Conservation (phyloP, 1,140 invertebrate species). For the Panulirus ornatus region DNA sequence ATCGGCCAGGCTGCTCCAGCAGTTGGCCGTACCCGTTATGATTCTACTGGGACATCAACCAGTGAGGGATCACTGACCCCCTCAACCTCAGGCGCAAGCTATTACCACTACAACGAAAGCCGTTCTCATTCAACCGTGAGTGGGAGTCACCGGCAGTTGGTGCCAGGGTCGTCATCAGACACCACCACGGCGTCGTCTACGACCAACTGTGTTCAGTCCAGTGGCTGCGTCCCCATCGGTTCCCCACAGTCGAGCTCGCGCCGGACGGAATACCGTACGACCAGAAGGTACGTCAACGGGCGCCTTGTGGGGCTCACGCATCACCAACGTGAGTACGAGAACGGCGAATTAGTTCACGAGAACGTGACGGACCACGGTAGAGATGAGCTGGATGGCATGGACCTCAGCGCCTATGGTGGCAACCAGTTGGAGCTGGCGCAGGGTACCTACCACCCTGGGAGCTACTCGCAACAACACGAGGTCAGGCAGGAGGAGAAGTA, state of each 20-base stretch:
- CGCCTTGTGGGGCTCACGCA: slow-evolving; percentile 45
- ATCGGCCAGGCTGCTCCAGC: not conserved
- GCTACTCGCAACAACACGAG: slow-evolving; percentile 62
- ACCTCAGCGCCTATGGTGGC: slow-evolving; percentile 26
- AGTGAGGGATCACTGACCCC: slow-evolving; percentile 26
- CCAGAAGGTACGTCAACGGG: slow-evolving; percentile 47
- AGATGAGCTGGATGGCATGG: slow-evolving; percentile 21
- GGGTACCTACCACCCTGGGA: slow-evolving; percentile 40
- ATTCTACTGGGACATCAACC: not conserved
- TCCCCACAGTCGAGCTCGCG: slow-evolving; percentile 13
- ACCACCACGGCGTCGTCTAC: not conserved
- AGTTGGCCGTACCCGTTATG: not conserved
- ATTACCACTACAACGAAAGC: slow-evolving; percentile 54
- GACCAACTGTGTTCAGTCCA: not conserved
- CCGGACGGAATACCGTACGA: slow-evolving; percentile 39
- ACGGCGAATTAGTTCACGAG: slow-evolving; percentile 47
- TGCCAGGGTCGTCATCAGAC: not conserved
- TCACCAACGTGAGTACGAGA: slow-evolving; percentile 43
- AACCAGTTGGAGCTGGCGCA: slow-evolving; percentile 38
- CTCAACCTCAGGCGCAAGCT: not conserved
- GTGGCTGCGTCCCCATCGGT: slow-evolving; percentile 19
- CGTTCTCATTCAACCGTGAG: not conserved
- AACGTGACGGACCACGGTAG: slow-evolving; percentile 48
- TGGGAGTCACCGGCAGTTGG: not conserved
- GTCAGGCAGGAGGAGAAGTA: slow-evolving; percentile 52